Evolutionary conservation across 1,140 invertebrate genomes (phyloP), one percentile per base, ranked within the genome.

Genomic region (Drosophila teissieri): DNA sequence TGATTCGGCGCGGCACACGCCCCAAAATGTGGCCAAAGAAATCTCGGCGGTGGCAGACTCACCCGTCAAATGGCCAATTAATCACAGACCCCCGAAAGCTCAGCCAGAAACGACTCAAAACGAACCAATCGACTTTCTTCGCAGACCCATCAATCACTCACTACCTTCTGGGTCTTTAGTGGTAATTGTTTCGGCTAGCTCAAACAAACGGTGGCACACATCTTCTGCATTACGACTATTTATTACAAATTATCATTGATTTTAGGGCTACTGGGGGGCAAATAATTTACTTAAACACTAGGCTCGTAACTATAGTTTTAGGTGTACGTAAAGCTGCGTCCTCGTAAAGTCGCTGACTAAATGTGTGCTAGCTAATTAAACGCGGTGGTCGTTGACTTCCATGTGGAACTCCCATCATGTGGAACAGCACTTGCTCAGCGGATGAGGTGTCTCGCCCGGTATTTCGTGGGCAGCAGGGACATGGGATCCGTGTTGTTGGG

Each of bases 271-370:
- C 51, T 85, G 56, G 60, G 61, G 44, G 24, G 24, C 45, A 54
- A 76, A 85, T 85, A 85, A 85, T 74, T 85, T 85, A 88, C 76
- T 80, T 79, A 73, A 34, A 60, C 55, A 57, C 52, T 70, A 70
- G 24, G 27, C 36, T 57, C 72, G 57, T 65, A 79, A 79, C 61
- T 89, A 80, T 79, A 75, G 69, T 76, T 61, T 80, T 80, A 60
- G 57, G 65, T 60, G 55, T 73, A 69, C 40, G 62, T 89, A 84
- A 88, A 89, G 84, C 79, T 89, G 84, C 84, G 77, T 73, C 52
- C 65, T 78, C 67, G 52, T 45, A 80, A 74, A 80, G 85, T 61
- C 77, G 84, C 84, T 89, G 84, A 89, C 84, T 89, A 89, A 89
- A 74, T 64, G 44, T 77, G 63, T 63, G 68, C 68, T 78, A 65